Base-by-base conservation (phyloP, 2,113 vertebrate genomes). In the Lycocorax pyrrhopterus region DNA sequence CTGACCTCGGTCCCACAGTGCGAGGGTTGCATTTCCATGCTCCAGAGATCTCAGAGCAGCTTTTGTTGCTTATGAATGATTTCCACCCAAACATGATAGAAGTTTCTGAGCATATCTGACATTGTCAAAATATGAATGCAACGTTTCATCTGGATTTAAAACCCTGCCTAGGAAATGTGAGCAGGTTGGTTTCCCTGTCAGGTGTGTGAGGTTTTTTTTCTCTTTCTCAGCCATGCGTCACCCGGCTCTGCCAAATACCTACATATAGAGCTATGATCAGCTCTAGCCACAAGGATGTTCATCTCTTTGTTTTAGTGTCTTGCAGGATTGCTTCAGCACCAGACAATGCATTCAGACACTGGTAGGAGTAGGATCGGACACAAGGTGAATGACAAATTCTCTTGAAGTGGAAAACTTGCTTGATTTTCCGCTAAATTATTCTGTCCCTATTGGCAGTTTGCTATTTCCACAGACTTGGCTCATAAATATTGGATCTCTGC, bases 401-500 rank as follows among this genome's bases (percentile, higher is more conserved):
- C 68, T 83, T 76, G 33, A 84, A 95, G 71, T 74, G 79, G 89
- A 93, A 91, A 95, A 94, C 64, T 88, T 63, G 37, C 84, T 92
- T 33, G 3, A 88, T 96, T 96, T 96, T 90, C 87, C 0, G 16
- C 87, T 97, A 89, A 95, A 77, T 96, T 95, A 95, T 96, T 94
- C 94, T 72, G 68, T 93, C 88, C 62, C 47, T 93, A 91, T 85
- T 15, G 9, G 60, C 91, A 94, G 88, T 96, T 98, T 97, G 7
- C 94, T 95, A 92, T 96, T 97, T 97, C 95, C 92, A 89, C 94
- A 95, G 90, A 95, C 94, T 96, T 96, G 93, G 95, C 95, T 94
- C 95, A 83, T 96, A 87, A 95, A 60, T 96, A 77, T 94, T 97
- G 97, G 96, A 94, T 79, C 49, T 51, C 69, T 97, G 97, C 97